Conservation (phyloP, 2,113 vertebrate genomes). For the Chloropsis cyanopogon region DNA sequence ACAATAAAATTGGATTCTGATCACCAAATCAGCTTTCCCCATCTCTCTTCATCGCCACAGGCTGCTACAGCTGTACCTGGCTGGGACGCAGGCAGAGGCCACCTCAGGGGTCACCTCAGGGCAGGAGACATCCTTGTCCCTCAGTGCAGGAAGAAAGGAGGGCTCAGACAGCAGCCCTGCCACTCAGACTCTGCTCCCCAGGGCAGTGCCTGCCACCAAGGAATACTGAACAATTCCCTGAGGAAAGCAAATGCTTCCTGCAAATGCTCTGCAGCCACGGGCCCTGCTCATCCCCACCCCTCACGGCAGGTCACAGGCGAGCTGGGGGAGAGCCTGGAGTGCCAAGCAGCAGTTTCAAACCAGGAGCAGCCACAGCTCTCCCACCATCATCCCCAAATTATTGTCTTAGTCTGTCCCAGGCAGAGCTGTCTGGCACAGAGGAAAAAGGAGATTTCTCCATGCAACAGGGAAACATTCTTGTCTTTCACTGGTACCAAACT, state of each 20-base stretch:
- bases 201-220: neutral
- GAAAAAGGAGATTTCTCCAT: neutral
- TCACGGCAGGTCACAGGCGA: neutral
- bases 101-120: neutral
- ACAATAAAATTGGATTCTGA: too few relatives aligned
- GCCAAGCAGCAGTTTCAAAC: neutral
- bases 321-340: neutral
- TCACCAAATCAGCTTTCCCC: too few relatives aligned
- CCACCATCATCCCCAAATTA: neutral
- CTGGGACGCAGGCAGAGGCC: neutral
- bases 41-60: too few relatives aligned
- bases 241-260: neutral
- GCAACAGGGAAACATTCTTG: neutral
- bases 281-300: neutral
- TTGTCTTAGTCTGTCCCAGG: neutral
- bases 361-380: neutral
- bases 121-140: neutral
- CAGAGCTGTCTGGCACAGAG: neutral
- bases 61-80: neutral
- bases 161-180: neutral
- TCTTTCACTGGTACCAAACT: neutral
- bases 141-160: neutral
- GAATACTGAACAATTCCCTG: neutral
- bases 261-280: neutral
- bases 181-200: neutral